phyloP scores from a whole-genome alignment of 1,140 invertebrate genomes.

The Anoplophora glabripennis region DNA sequence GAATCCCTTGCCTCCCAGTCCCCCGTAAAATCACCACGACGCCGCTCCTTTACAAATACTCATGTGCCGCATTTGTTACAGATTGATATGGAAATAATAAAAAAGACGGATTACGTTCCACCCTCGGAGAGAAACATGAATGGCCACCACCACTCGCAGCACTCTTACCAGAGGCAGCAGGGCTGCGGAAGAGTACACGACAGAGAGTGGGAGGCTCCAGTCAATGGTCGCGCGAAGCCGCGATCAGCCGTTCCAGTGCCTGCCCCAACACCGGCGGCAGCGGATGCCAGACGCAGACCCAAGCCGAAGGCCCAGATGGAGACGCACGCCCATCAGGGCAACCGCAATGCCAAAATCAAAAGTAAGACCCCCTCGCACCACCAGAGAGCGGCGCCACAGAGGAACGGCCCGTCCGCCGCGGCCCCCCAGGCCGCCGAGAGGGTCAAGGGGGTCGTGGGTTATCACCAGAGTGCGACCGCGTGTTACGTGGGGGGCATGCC shows the following conservation, averaged over 20 bases:
- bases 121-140: conserved; percentile 42
- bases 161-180: conserved; percentile 28
- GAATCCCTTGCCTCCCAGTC: too few relatives aligned
- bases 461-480: conserved; percentile 30
- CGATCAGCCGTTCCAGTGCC: conserved; percentile 33
- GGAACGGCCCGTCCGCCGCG: conserved; percentile 11
- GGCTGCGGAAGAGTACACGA: conserved; percentile 34
- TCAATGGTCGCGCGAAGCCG: conserved; percentile 33
- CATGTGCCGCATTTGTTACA: conserved; percentile 27
- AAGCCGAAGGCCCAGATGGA: conserved; percentile 22
- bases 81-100: conserved; percentile 44
- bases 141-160: conserved; percentile 29
- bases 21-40: too few relatives aligned
- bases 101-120: conserved; percentile 40
- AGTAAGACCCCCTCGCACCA: neutral
- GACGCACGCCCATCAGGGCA: conserved; percentile 12
- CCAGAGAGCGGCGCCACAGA: neutral
- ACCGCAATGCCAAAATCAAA: conserved; percentile 9
- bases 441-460: conserved; percentile 28
- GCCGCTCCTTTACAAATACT: too few relatives aligned
- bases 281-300: conserved; percentile 28
- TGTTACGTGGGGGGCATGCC: conserved; percentile 20
- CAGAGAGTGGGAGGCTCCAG: conserved; percentile 44
- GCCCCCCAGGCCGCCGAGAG: conserved; percentile 7
- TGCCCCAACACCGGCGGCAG: conserved; percentile 35